Evolutionary conservation across 1,140 invertebrate genomes (phyloP), one percentile per base, ranked within the genome.

Genomic region (Lucilia sericata): DNA sequence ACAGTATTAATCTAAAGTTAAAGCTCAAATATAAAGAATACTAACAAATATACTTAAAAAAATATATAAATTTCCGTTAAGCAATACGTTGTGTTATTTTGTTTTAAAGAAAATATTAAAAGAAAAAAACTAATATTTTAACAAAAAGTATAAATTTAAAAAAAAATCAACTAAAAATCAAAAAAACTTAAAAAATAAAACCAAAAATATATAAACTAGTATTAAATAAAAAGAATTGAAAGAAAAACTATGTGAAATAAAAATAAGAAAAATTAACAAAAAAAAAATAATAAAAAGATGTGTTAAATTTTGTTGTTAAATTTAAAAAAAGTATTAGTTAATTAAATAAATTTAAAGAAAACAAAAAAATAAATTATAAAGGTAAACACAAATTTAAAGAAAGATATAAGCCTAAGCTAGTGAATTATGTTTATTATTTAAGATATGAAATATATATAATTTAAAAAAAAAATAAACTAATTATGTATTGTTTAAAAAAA

Each of bases 51-150:
- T 25, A 74, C 30, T 17, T 17, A 30, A 19, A 30, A 47, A 78
- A 78, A 78, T 42, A 78, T 47, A 78, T 78, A 78, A 42, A 78
- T 78, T 78, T 78, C 75, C 75, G 75, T 78, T 78, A 78, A 78
- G 75, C 75, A 78, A 78, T 78, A 78, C 19, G 75, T 78, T 78
- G 75, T 78, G 75, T 78, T 78, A 78, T 78, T 78, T 78, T 78
- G 36, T 78, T 78, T 78, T 78, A 78, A 78, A 78, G 19, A 70
- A 19, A 21, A 2, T 8, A 3, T 21, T n/a, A 21, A 70, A 70
- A 21, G 8, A 75, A 34, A 42, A 0, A 78, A 17, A n/a, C 17
- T 5, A 47, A 78, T 47, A n/a, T 47, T 21, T 21, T 19, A 70
- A 70, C 7, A n/a, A 17, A 60, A 60, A 36, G 3, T 75, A 34